A percentile compares a stretch with the other conserved stretches of the same genome.
Evolutionary conservation across 2,888 invertebrate genomes (phyloP).

Genomic region (Callyntrura sp.): DNA sequence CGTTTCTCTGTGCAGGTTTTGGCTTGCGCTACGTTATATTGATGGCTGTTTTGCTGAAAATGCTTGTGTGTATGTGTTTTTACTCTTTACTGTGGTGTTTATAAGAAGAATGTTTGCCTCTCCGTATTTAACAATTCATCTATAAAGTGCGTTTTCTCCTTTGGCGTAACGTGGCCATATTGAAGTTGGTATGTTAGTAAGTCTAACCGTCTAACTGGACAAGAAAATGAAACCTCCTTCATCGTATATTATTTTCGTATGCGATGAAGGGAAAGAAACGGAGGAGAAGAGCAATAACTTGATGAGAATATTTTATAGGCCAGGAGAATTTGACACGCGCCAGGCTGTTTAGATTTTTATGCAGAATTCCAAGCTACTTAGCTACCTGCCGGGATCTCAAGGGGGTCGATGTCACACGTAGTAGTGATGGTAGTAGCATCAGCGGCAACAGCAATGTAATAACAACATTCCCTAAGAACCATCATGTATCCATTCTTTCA

Average conservation of each 20-base stretch:
- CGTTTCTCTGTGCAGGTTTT: constrained; percentile 24
- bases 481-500: constrained; percentile 49
- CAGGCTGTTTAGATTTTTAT: constrained; percentile 82
- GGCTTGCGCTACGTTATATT: constrained; percentile 55
- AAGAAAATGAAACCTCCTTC: constrained; percentile 55
- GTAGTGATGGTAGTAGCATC: constrained; percentile 45
- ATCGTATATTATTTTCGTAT: not conserved
- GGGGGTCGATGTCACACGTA: constrained; percentile 83
- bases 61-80: not conserved
- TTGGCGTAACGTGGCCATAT: not conserved
- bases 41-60: constrained; percentile 24
- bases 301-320: constrained; percentile 83
- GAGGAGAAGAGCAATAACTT: constrained; percentile 82
- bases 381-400: constrained; percentile 83
- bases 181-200: not conserved
- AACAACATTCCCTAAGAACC: constrained; percentile 68
- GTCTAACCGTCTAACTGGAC: constrained; percentile 54
- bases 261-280: not conserved
- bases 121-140: constrained; percentile 27
- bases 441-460: constrained; percentile 40
- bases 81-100: not conserved
- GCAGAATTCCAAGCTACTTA: constrained; percentile 83
- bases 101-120: constrained; percentile 45
- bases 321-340: constrained; percentile 82
- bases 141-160: not conserved